Conservation (phyloP, 2,113 vertebrate species). For the Eonycteris spelaea region DNA sequence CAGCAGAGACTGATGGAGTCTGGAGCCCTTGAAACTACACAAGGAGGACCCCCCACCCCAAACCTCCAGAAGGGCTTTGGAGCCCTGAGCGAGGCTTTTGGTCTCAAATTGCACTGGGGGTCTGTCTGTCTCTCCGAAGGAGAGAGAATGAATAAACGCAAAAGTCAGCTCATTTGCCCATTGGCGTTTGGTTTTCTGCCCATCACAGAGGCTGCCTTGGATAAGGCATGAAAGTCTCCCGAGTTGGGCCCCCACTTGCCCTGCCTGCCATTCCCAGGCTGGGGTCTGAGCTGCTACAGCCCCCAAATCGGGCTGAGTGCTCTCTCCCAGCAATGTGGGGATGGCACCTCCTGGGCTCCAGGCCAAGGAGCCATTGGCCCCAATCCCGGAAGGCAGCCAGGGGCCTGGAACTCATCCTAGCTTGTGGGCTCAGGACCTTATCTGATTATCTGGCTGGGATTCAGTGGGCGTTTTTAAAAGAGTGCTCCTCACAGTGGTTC, state of each 20-base stretch:
- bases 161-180: neutral
- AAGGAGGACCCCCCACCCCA: too few relatives aligned
- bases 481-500: neutral
- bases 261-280: fast-evolving
- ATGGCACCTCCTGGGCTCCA: neutral
- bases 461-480: neutral
- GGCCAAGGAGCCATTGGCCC: neutral
- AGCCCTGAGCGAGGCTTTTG: neutral
- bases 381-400: neutral
- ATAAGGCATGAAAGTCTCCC: neutral
- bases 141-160: neutral
- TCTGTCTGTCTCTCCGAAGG: neutral
- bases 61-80: neutral
- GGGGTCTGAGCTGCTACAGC: neutral
- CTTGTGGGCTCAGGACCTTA: neutral
- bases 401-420: neutral
- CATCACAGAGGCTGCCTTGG: neutral
- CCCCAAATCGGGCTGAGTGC: too few relatives aligned
- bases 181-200: neutral
- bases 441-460: neutral
- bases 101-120: neutral
- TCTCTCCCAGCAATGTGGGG: fast-evolving
- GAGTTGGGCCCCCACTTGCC: neutral
- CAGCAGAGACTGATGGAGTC: too few relatives aligned
- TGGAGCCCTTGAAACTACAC: neutral